These are phyloP conservation scores for Zaprionus lineosus DNA, from an alignment of 2,888 invertebrate species.

Conservation along the genomic window DNA sequence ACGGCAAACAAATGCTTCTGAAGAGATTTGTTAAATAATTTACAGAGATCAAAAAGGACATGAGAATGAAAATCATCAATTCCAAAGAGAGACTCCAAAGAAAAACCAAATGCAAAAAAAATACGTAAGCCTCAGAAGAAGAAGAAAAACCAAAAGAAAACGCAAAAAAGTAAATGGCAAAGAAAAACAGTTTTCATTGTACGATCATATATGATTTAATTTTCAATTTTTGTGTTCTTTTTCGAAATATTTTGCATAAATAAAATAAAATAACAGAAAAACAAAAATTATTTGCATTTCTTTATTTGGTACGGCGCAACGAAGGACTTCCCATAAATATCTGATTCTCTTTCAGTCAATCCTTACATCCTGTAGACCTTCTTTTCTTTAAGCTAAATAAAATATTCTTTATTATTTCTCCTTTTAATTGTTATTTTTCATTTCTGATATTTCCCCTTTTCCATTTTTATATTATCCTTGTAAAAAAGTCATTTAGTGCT, in stretches of 20 bases:
- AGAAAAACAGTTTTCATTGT: constrained; percentile 72
- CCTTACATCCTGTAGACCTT: too few species aligned
- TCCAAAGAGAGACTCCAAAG: neutral
- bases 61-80: constrained; percentile 7
- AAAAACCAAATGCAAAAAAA: constrained; percentile 49
- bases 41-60: constrained; percentile 52
- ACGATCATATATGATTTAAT: constrained; percentile 75
- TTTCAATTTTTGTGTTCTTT: constrained; percentile 78
- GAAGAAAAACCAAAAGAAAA: constrained; percentile 24
- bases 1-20: constrained; percentile 43
- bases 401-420: too few species aligned
- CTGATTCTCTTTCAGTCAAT: too few species aligned
- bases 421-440: too few species aligned
- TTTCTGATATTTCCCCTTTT: too few species aligned
- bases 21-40: constrained; percentile 78
- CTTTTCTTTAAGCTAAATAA: too few species aligned
- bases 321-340: neutral
- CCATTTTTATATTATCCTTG: too few species aligned
- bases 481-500: too few species aligned
- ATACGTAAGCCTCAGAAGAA: constrained; percentile 49
- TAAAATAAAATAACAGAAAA: constrained; percentile 80
- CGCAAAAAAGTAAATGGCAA: constrained; percentile 56
- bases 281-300: constrained; percentile 34
- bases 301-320: neutral
- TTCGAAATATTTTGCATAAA: constrained; percentile 82